Evolutionary conservation across 2,888 invertebrate genomes (phyloP).

Genomic region (Chesias legatella): DNA sequence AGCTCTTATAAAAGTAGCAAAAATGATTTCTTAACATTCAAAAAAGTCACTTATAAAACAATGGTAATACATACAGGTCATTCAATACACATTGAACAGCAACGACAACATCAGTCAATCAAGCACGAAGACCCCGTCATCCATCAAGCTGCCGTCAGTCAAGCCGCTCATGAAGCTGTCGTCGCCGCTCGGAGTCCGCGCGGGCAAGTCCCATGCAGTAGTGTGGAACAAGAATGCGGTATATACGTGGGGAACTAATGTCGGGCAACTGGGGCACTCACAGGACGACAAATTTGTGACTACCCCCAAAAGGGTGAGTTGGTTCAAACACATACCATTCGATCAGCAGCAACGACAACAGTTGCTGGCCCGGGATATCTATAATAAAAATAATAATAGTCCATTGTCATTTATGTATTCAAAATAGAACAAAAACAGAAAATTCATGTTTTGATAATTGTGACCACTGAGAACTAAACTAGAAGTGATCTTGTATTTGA

Average conservation of each 20-base stretch:
- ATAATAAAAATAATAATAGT: too few species aligned
- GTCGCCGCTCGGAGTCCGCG: conserved; percentile 78
- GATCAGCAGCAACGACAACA: too few species aligned
- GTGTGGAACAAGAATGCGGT: conserved; percentile 82
- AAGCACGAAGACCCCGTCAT: conserved; percentile 52
- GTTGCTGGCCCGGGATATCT: too few species aligned
- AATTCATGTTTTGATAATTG: too few species aligned
- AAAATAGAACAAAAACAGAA: too few species aligned
- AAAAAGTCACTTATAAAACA: too few species aligned
- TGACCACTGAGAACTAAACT: too few species aligned
- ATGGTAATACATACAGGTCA: conserved; percentile 42
- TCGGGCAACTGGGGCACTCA: conserved; percentile 89
- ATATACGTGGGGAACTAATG: conserved; percentile 90
- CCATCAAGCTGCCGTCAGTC: conserved; percentile 50
- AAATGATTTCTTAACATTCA: too few species aligned
- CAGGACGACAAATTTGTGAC: conserved; percentile 67
- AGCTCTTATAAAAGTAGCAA: too few species aligned
- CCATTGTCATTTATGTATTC: too few species aligned
- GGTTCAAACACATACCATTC: conserved; percentile 20
- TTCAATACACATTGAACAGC: conserved; percentile 63
- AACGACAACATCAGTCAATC: conserved; percentile 58
- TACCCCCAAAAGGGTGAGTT: conserved; percentile 72
- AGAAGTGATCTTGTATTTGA: too few species aligned
- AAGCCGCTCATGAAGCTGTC: conserved; percentile 61
- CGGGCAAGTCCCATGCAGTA: conserved; percentile 86